phyloP scores from a whole-genome alignment of 2,888 invertebrate genomes.

The Sarcophaga caerulescens region DNA sequence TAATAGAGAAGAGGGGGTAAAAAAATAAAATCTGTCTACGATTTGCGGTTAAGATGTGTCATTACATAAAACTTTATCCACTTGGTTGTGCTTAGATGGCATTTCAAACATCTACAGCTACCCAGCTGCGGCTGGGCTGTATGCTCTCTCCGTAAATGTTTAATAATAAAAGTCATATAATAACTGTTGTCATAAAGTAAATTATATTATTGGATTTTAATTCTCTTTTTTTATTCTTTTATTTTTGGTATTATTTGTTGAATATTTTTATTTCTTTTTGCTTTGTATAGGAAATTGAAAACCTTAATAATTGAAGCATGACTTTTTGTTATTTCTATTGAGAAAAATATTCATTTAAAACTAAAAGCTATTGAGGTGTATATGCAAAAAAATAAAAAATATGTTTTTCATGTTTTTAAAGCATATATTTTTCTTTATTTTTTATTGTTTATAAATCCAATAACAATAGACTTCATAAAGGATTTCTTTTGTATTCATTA shows the following conservation, averaged over 20 bases:
- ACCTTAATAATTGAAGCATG: slow-evolving; percentile 56
- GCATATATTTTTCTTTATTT: background rate
- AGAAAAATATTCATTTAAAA: background rate
- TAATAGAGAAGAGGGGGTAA: background rate
- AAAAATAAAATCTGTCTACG: slow-evolving; percentile 45
- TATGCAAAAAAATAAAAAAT: background rate
- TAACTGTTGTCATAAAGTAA: slow-evolving; percentile 53
- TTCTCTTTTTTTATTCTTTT: slow-evolving; percentile 21
- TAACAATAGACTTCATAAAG: slow-evolving; percentile 9
- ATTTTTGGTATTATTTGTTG: background rate
- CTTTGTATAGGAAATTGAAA: slow-evolving; percentile 42
- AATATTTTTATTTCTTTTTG: background rate
- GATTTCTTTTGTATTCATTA: background rate
- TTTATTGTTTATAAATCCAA: slow-evolving; percentile 22
- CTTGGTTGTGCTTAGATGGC: background rate
- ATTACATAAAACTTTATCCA: slow-evolving; percentile 52
- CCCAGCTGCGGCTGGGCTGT: background rate
- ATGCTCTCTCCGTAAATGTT: background rate
- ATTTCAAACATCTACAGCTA: background rate
- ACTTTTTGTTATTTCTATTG: slow-evolving; percentile 29
- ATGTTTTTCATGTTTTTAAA: too few relatives aligned
- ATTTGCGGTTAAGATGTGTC: slow-evolving; percentile 62
- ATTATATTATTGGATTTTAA: slow-evolving; percentile 46
- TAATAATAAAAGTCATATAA: slow-evolving; percentile 50
- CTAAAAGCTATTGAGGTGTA: background rate